Evolutionary conservation across 2,888 invertebrate species (phyloP), one percentile per base, ranked within the genome.

Genomic region (Pyrochroa serraticornis): DNA sequence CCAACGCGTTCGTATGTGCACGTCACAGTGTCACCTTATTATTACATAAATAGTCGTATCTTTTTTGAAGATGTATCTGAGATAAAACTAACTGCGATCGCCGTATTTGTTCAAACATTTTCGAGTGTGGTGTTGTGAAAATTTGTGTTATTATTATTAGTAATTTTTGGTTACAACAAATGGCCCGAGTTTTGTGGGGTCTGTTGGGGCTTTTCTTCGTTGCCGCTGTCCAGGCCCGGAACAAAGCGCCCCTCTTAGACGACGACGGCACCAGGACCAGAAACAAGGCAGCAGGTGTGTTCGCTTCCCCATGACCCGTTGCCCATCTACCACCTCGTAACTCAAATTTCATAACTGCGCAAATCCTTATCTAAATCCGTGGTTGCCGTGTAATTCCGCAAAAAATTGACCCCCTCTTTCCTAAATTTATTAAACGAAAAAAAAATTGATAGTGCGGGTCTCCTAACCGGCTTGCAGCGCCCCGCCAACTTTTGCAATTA

Each of bases 201-300:
- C 32, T 60, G 41, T 13, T 62, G 48, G 64, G 56, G 52, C 38
- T 62, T 46, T 50, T 58, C 56, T 54, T 61, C 47, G 39, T 59
- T 44, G 54, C 44, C 14, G 9, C 45, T n/a, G 43, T 53, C 32
- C 60, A 62, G 32, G 67, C 68, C 36, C 72, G 76, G 66, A 73
- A 67, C 66, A 74, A 71, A 58, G 64, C 75, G 43, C 77, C 77
- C n/a, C 66, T 77, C 12, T 45, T 76, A 30, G 74, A 75, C 50
- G 77, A 77, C 30, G 75, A 75, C 34, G 68, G 66, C 37, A 62
- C 68, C 35, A 72, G 72, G 55, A 69, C 71, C 9, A 71, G 73
- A 63, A 76, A 76, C 60, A 77, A 75, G 64, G 72, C 75, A 22
- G 76, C 77, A 69, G 77, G 77, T 77, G 66, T 61, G 70, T 68